These are phyloP conservation scores for Calameuta filiformis DNA, from an alignment of 2,888 invertebrate genomes.

Conservation along the genomic window DNA sequence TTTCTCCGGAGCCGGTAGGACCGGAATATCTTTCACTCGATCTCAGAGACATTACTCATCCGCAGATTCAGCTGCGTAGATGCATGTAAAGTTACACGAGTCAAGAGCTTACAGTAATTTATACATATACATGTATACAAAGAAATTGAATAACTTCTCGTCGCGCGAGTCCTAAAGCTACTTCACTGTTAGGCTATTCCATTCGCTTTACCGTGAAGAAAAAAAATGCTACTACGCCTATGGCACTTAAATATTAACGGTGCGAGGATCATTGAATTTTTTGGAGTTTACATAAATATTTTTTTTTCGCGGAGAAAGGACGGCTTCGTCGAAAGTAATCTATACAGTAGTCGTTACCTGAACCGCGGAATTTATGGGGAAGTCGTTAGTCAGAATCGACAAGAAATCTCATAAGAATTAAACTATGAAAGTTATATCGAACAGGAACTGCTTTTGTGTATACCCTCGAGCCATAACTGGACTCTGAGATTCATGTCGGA, in stretches of 20 bases:
- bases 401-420: slow-evolving; percentile 30
- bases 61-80: not conserved
- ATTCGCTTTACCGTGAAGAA: not conserved
- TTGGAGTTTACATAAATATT: not conserved
- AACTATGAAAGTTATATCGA: slow-evolving; percentile 29
- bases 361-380: not conserved
- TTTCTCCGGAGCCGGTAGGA: slow-evolving; percentile 46
- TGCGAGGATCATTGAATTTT: not conserved
- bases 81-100: not conserved
- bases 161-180: not conserved
- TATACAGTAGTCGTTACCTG: not conserved
- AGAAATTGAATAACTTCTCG: not conserved
- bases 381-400: slow-evolving; percentile 10
- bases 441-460: slow-evolving; percentile 28
- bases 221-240: not conserved
- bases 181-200: not conserved
- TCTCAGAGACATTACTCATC: slow-evolving; percentile 37
- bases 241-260: not conserved
- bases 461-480: not conserved
- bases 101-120: not conserved
- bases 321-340: not conserved
- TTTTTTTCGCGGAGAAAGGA: not conserved
- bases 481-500: not conserved
- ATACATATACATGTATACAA: no score
- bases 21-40: slow-evolving; percentile 44